phyloP scores from a whole-genome alignment of 2,888 invertebrate genomes.

The Parochlus steinenii region DNA sequence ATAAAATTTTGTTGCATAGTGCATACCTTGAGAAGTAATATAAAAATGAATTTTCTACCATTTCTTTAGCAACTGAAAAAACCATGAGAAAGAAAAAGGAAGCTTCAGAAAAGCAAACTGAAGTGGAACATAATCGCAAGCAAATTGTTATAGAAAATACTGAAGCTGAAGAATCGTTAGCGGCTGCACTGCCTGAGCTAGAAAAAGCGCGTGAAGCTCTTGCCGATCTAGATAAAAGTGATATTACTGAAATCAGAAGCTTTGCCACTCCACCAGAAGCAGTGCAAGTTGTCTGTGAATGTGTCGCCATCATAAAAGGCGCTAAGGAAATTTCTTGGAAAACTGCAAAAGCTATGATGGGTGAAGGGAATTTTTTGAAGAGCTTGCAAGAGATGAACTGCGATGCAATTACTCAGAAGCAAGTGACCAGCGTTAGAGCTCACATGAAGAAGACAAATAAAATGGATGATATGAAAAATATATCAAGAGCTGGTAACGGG shows the following conservation, averaged over 20 bases:
- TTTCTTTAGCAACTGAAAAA: constrained; percentile 37
- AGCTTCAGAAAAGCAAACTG: constrained; percentile 62
- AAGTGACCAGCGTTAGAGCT: constrained; percentile 49
- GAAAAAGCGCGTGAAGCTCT: constrained; percentile 67
- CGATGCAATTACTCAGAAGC: constrained; percentile 52
- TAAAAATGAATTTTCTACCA: background rate
- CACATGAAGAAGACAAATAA: constrained; percentile 55
- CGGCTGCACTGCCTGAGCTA: constrained; percentile 69
- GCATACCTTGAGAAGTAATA: too few species aligned
- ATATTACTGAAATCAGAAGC: constrained; percentile 83
- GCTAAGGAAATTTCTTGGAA: constrained; percentile 81
- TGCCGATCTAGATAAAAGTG: constrained; percentile 69
- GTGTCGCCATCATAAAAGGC: constrained; percentile 70
- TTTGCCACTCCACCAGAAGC: constrained; percentile 83
- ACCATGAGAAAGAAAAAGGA: constrained; percentile 63
- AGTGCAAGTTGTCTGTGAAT: constrained; percentile 80
- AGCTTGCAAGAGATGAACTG: constrained; percentile 75
- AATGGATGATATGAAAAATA: constrained; percentile 65
- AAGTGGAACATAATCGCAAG: constrained; percentile 67
- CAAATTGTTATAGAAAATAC: constrained; percentile 65
- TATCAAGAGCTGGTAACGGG: constrained; percentile 76
- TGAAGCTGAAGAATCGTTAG: constrained; percentile 66
- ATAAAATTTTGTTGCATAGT: too few species aligned
- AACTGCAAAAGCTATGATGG: constrained; percentile 81
- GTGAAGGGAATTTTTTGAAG: constrained; percentile 68